Evolutionary conservation across 92 coral and sea anemone species (phyloP), one percentile per base, ranked within the genome.

Genomic region (Isaurus tuberculatus): DNA sequence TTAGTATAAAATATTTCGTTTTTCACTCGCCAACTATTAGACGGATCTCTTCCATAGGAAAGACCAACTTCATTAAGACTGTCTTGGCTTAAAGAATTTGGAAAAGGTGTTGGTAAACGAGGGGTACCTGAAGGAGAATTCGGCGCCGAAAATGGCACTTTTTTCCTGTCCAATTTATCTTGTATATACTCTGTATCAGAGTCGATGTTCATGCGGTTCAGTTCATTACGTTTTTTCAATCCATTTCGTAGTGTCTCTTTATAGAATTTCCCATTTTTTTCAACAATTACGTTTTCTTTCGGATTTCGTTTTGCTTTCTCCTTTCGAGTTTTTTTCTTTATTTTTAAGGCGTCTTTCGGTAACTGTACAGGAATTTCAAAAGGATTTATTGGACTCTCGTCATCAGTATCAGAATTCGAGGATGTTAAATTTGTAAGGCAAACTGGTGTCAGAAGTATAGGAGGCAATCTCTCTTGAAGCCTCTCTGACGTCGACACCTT

Each of bases 81-180:
- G 44, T 77, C 82, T 32, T 77, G 51, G 7, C 82, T 77, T 48
- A 77, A 25, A 7, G 82, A 57, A 33, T 33, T 77, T 6, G 82
- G 82, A 34, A 77, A 77, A 23, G 82, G 82, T 13, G 82, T 77
- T 16, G 70, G 70, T 14, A 55, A 70, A 0, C 82, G 70, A 6
- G 82, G 82, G 27, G 53, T 77, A 22, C 69, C 36, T 13, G 82
- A 77, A 0, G 70, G 82, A 23, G 70, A 77, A 27, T 26, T 77
- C 7, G 82, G 70, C 15, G 69, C 82, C 13, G 82, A 60, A 65
- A 77, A 58, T 14, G 70, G 70, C 2, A 31, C 9, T 40, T 3
- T 36, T 14, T 23, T 77, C 42, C 36, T 32, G 51, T n/a, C 58
- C 1, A 65, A 58, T 37, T 77, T 77, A 20, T n/a, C 15, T 34